Evolutionary conservation across 2,888 invertebrate genomes (phyloP).

Genomic region (Pandemis cinnamomeana): DNA sequence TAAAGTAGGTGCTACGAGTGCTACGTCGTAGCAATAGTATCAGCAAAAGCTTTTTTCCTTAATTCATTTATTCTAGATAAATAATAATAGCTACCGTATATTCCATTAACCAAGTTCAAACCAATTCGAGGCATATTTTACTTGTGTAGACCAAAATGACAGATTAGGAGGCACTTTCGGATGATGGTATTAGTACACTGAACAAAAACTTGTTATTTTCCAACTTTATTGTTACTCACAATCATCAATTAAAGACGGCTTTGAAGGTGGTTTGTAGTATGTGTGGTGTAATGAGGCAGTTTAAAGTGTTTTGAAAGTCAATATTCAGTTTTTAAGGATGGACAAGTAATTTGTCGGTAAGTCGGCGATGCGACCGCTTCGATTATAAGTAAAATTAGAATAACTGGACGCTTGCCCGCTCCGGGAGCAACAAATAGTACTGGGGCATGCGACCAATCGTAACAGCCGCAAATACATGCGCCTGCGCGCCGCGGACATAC

Average conservation of each 20-base stretch:
- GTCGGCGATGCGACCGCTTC: slow-evolving; percentile 78
- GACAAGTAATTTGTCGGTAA: slow-evolving; percentile 75
- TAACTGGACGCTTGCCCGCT: slow-evolving; percentile 83
- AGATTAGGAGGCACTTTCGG: too few relatives aligned
- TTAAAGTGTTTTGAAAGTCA: slow-evolving; percentile 9
- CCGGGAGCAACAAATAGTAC: slow-evolving; percentile 81
- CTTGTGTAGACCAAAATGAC: neutral
- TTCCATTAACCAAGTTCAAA: too few relatives aligned
- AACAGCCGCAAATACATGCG: slow-evolving; percentile 78
- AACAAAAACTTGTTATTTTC: neutral
- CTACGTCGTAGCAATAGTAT: neutral
- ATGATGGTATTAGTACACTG: neutral
- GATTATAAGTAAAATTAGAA: slow-evolving; percentile 84
- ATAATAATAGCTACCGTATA: too few relatives aligned
- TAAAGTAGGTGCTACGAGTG: neutral
- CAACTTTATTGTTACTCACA: neutral
- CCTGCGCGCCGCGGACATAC: slow-evolving; percentile 71
- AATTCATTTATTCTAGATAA: neutral
- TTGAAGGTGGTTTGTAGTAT: neutral
- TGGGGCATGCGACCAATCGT: slow-evolving; percentile 84
- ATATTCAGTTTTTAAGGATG: slow-evolving; percentile 64
- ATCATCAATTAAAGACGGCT: neutral
- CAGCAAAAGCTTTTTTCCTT: neutral
- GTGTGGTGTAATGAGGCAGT: neutral
- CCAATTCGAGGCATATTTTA: neutral